Conservation (phyloP, 1,140 invertebrate species). For the Drosophila nannoptera region DNA sequence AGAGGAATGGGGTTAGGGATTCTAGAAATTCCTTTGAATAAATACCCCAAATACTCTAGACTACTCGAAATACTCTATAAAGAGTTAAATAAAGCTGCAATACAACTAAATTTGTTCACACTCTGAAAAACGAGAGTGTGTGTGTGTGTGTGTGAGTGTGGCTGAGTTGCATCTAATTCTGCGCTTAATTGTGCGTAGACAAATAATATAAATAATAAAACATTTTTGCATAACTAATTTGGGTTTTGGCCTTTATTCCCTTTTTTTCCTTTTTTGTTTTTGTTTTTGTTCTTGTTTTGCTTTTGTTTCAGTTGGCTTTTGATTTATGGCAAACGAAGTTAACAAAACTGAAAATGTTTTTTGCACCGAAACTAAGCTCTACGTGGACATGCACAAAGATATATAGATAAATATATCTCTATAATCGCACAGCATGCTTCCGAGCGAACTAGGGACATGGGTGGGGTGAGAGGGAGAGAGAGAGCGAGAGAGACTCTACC, state of each 20-base stretch:
- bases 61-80: too few species aligned
- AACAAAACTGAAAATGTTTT: conserved; percentile 27
- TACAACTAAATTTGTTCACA: too few species aligned
- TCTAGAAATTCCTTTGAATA: too few species aligned
- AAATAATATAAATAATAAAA: conserved; percentile 30
- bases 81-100: too few species aligned
- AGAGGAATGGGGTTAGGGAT: too few species aligned
- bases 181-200: conserved; percentile 25
- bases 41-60: too few species aligned
- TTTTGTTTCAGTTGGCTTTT: conserved; percentile 19
- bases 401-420: conserved; percentile 3
- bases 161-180: background rate
- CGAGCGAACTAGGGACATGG: too few species aligned
- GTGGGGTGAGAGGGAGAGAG: background rate
- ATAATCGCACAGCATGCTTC: conserved; percentile 23
- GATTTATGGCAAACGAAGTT: conserved; percentile 34
- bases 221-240: conserved; percentile 37
- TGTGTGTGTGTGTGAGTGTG: too few species aligned
- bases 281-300: too few species aligned
- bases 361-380: conserved; percentile 31
- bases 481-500: background rate
- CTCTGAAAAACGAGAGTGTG: too few species aligned
- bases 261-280: too few species aligned
- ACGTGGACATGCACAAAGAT: conserved; percentile 4
- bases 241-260: conserved; percentile 9